Percentiles rank a stretch among this genome's conserved stretches.
Conservation (phyloP, 92 coral and sea anemone genomes). For the Phenganax marumi region DNA sequence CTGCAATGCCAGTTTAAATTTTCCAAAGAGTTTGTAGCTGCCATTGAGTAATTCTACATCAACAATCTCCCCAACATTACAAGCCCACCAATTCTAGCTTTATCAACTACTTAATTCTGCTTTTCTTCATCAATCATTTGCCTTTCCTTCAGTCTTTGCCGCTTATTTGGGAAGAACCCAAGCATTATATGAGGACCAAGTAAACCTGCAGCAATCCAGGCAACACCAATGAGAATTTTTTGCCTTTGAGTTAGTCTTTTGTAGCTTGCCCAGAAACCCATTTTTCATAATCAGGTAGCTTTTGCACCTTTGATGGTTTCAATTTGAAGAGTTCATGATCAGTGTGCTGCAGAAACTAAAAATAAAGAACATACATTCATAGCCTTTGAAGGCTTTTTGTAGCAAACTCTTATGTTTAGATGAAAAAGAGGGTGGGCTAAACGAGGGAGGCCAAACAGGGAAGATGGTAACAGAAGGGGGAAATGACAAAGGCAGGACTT, state of each 20-base stretch:
- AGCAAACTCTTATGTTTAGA: too few species aligned
- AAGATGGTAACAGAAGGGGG: too few species aligned
- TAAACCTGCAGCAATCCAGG: slow-evolving; percentile 78
- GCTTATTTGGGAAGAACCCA: slow-evolving; percentile 31
- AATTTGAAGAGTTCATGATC: not conserved
- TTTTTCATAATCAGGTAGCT: not conserved
- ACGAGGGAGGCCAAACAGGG: too few species aligned
- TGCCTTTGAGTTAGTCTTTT: slow-evolving; percentile 65
- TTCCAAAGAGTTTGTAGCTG: too few species aligned
- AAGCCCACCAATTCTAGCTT: not conserved
- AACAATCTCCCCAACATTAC: not conserved
- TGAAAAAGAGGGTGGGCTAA: too few species aligned
- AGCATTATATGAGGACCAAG: slow-evolving; percentile 78
- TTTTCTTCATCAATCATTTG: not conserved
- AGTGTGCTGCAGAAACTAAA: not conserved
- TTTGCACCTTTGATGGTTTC: not conserved
- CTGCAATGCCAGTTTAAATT: too few species aligned
- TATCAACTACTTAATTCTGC: slow-evolving; percentile 12
- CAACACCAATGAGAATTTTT: slow-evolving; percentile 68
- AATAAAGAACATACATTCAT: slow-evolving; percentile 13
- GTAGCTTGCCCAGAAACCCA: slow-evolving; percentile 89
- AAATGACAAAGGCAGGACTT: too few species aligned
- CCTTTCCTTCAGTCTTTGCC: slow-evolving; percentile 10
- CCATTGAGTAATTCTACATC: not conserved
- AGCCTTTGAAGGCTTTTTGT: too few species aligned